Evolutionary conservation across 2,797 vertebrate species (phyloP), one percentile per base, ranked within the genome.

Genomic region (Chaunax sp.): DNA sequence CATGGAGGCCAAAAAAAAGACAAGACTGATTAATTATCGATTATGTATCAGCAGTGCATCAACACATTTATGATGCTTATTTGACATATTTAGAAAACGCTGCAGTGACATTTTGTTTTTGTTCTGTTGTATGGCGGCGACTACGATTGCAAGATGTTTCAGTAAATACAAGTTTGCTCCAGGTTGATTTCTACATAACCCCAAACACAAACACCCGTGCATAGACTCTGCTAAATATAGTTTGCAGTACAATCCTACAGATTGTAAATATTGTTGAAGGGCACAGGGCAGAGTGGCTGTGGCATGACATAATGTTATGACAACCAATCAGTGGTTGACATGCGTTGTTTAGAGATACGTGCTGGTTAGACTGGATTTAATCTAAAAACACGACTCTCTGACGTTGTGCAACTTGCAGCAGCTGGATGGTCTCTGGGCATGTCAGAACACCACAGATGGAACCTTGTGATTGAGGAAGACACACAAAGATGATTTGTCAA

Each of bases 91-190:
- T 44, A 41, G 1, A 49, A 47, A 41, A 55, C 35, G 26, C 43
- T 40, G n/a, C 45, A 61, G 55, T 1, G 0, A 47, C 64, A 35
- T 33, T 28, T 19, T 76, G 41, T n/a, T 61, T 57, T 56, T 57
- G 43, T 35, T n/a, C 41, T 33, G 16, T 40, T 66, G 64, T 26
- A 13, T 37, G 37, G 26, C 33, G 8, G 38, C 37, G 50, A 69
- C 61, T 38, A 15, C 66, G 58, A 80, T 84, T 75, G 81, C 75
- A 78, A 67, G 56, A 66, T 57, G 75, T 69, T 77, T 44, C 20
- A 30, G 53, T 45, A 45, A 61, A 23, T 16, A 45, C 35, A 1
- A 44, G 28, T 54, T 59, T 4, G 18, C 72, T 58, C 70, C 75
- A 50, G 25, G 52, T 20, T 43, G 1, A 62, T 62, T 58, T 18